A percentile compares a stretch with the other conserved stretches of the same genome.
These are phyloP conservation scores for Diglossa brunneiventris DNA, from an alignment of 2,113 vertebrate species.

Conservation along the genomic window DNA sequence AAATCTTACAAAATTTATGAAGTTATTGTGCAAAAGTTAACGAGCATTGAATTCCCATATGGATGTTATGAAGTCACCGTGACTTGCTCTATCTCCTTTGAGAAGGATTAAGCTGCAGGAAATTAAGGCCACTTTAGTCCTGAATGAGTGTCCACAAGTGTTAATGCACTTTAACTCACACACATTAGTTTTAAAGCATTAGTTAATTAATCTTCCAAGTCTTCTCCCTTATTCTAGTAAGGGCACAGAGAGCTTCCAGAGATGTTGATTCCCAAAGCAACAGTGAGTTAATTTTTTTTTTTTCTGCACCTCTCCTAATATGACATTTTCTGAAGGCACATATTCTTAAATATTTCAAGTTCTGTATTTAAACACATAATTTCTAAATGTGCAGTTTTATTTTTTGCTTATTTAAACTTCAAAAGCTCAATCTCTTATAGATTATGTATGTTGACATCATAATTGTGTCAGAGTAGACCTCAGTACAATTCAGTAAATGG, in stretches of 20 bases:
- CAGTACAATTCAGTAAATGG: neutral
- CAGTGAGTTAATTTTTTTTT: neutral
- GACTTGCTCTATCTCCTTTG: neutral
- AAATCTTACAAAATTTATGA: neutral
- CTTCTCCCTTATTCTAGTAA: neutral
- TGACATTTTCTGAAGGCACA: neutral
- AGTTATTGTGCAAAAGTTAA: neutral
- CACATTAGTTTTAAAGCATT: constrained; percentile 5
- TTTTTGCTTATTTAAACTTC: neutral
- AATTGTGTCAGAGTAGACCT: neutral
- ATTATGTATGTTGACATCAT: neutral
- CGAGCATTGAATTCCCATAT: neutral
- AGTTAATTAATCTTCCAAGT: neutral
- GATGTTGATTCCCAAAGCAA: neutral
- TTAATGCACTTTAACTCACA: neutral
- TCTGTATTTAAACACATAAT: neutral
- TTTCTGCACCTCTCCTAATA: neutral
- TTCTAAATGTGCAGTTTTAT: neutral
- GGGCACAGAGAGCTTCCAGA: neutral
- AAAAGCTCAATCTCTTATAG: neutral
- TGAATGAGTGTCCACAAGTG: neutral
- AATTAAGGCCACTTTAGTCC: neutral
- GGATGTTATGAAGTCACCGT: neutral
- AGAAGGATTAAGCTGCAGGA: neutral
- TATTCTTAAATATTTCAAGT: neutral